Percentiles rank a stretch among this genome's conserved stretches.
phyloP scores from a whole-genome alignment of 2,113 vertebrate species.

The Crotalus tigris region DNA sequence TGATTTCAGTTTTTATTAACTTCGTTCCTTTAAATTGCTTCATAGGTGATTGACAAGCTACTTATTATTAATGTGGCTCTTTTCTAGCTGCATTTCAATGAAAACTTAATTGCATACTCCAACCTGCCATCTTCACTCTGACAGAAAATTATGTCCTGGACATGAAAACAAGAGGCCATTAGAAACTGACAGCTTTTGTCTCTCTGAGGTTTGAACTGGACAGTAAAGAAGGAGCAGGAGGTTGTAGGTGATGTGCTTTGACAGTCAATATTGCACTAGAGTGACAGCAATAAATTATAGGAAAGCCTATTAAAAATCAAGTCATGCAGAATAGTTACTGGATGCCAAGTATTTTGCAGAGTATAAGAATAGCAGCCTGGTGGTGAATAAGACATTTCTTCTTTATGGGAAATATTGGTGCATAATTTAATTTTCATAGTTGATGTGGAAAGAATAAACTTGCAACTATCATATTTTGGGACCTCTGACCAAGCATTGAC shows the following conservation, averaged over 20 bases:
- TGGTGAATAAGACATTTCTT: neutral
- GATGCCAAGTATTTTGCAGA: neutral
- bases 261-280: neutral
- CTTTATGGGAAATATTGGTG: neutral
- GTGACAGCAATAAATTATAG: constrained; percentile 25
- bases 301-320: constrained; percentile 1
- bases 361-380: neutral
- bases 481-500: neutral
- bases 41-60: constrained; percentile 19
- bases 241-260: neutral
- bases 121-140: neutral
- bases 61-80: constrained; percentile 25
- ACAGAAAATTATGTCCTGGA: neutral
- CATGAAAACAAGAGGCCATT: constrained; percentile 26
- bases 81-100: constrained; percentile 19
- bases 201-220: neutral
- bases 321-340: neutral
- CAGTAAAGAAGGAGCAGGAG: neutral
- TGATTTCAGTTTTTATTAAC: neutral
- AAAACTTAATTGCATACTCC: constrained; percentile 30
- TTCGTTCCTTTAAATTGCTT: constrained; percentile 15
- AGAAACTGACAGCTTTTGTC: constrained; percentile 11
- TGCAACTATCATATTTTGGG: neutral
- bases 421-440: neutral
- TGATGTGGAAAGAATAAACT: neutral